A percentile compares a stretch with the other conserved stretches of the same genome.
These are phyloP conservation scores for Leptonema lineaticorne DNA, from an alignment of 1,140 invertebrate species.

Conservation along the genomic window DNA sequence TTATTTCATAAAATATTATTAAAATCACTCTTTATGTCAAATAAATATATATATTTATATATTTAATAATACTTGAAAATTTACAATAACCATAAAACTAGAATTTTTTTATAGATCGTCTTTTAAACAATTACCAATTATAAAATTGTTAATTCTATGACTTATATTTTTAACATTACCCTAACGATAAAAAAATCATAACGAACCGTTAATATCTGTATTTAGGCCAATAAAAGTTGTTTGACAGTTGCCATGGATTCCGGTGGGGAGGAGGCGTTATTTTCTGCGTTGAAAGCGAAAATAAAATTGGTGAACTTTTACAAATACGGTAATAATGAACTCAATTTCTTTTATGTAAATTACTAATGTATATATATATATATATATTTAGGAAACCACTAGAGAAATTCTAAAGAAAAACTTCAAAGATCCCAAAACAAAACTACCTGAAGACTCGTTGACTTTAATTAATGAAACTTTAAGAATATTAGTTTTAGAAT, in stretches of 20 bases:
- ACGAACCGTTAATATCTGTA: not conserved
- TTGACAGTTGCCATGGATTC: slow-evolving; percentile 14
- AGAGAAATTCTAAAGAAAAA: slow-evolving; percentile 47
- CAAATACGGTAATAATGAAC: not conserved
- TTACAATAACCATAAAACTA: no score
- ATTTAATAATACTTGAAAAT: no score
- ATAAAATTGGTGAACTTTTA: slow-evolving; percentile 9
- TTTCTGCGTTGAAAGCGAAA: not conserved
- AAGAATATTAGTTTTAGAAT: slow-evolving; percentile 55
- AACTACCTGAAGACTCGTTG: slow-evolving; percentile 46
- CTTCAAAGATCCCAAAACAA: slow-evolving; percentile 47
- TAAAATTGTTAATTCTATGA: no score
- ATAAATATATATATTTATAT: no score
- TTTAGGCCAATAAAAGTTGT: not conserved
- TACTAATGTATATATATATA: not conserved
- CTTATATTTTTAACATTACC: no score
- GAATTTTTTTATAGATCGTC: no score
- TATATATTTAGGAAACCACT: slow-evolving; percentile 44
- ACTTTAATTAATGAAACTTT: slow-evolving; percentile 52
- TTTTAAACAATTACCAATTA: no score
- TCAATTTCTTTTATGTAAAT: not conserved
- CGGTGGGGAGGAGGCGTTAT: not conserved
- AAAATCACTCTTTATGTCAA: no score
- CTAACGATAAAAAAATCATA: no score
- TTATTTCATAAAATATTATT: no score